Evolutionary conservation across 2,113 vertebrate genomes (phyloP), one percentile per base, ranked within the genome.

Genomic region (Centrocercus urophasianus): DNA sequence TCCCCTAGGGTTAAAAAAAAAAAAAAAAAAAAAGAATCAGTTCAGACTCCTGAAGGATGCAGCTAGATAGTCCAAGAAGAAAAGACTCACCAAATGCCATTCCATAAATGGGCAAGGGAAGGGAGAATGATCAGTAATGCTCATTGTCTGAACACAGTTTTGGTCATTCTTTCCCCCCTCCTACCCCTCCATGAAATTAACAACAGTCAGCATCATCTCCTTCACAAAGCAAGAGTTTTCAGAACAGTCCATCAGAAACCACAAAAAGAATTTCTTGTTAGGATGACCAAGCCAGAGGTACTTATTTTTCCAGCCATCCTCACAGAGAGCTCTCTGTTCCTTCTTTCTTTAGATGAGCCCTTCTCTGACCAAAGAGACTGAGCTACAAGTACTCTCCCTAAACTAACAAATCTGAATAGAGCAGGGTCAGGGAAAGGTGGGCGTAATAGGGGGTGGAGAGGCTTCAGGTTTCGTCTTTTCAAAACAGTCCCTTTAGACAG

Each of bases 251-350:
- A 3, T 36, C 13, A 59, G 50, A 88, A 88, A 36, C n/a, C 60
- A 36, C 8, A 80, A 42, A 52, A 17, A 81, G 42, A 24, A 11
- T 11, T 77, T 38, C 14, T 8, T 56, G 24, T 24, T 50, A 28
- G 8, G 3, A 3, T 60, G 19, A 86, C 34, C 0, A 4, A 80
- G 4, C 10, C 71, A 38, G 74, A 75, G 9, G 24, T 28, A 65
- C 6, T n/a, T 32, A 34, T 74, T 82, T 11, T 43, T 24, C 45
- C n/a, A 65, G 9, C 54, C 20, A 2, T 70, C 0, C 12, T 64
- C 21, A 27, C 1, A 1, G 0, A 1, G 25, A 64, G 3, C 7
- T 42, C 3, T 8, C 36, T 69, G 10, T 50, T 7, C n/a, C 61
- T 66, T 34, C 5, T 13, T 61, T 42, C 32, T 71, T 6, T 12